These are phyloP conservation scores for Thermophis baileyi DNA, from an alignment of 2,113 vertebrate genomes.

Conservation along the genomic window DNA sequence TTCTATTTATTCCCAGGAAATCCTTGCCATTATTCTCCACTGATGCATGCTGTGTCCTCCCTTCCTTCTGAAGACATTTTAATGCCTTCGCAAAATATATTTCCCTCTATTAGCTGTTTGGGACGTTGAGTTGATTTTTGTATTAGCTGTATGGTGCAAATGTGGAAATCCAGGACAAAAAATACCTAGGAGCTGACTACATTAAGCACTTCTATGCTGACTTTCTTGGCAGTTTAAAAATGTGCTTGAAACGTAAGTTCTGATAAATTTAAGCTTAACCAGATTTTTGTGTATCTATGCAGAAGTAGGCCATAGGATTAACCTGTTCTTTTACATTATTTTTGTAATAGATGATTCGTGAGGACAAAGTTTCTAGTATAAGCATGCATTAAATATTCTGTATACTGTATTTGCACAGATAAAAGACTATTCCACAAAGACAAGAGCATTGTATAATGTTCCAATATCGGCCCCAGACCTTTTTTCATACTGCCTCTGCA, in stretches of 20 bases:
- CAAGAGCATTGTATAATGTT: not conserved
- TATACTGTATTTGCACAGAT: not conserved
- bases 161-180: not conserved
- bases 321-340: not conserved
- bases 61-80: not conserved
- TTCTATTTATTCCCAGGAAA: not conserved
- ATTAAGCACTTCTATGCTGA: not conserved
- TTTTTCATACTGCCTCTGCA: not conserved
- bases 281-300: not conserved
- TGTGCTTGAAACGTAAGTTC: not conserved
- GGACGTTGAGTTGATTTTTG: not conserved
- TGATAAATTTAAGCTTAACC: not conserved
- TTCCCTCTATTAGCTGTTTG: not conserved
- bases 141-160: not conserved
- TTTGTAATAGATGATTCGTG: not conserved
- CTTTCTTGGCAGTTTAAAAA: not conserved
- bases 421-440: not conserved
- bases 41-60: not conserved
- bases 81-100: not conserved
- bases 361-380: not conserved
- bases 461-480: not conserved
- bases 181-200: not conserved
- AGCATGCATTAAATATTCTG: not conserved
- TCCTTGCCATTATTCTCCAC: not conserved
- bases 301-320: not conserved